Evolutionary conservation across 2,113 vertebrate genomes (phyloP).

Genomic region (Poecilia latipinna): DNA sequence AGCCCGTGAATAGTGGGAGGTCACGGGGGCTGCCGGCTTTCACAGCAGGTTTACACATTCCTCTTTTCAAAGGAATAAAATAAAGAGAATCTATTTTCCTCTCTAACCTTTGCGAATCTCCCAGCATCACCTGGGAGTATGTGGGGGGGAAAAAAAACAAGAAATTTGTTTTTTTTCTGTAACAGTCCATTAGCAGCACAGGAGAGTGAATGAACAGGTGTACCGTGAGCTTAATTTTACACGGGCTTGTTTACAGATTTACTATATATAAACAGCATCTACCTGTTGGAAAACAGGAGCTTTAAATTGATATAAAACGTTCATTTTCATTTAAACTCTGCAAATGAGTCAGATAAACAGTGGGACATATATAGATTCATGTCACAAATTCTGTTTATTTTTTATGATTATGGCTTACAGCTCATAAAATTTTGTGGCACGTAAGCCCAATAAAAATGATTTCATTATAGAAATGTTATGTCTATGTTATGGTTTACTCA

Average conservation of each 20-base stretch:
- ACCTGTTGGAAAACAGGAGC: background rate
- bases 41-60: slow-evolving; percentile 32
- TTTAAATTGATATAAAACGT: background rate
- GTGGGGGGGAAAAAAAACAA: slow-evolving; percentile 10
- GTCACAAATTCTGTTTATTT: no score
- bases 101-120: slow-evolving; percentile 31
- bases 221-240: background rate
- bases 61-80: background rate
- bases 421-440: no score
- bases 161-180: background rate
- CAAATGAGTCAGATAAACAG: background rate
- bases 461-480: no score
- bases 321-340: background rate
- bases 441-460: no score
- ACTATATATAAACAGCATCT: no score
- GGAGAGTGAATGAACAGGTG: slow-evolving; percentile 1
- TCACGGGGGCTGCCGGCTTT: slow-evolving; percentile 16
- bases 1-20: slow-evolving; percentile 45
- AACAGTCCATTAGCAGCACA: background rate
- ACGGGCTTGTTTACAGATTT: no score
- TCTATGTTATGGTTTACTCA: no score
- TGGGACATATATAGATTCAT: no score
- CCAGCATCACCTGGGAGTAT: slow-evolving; percentile 33
- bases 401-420: no score
- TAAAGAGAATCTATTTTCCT: slow-evolving; percentile 34